Base-by-base conservation (phyloP, 2,797 vertebrate genomes). In the Hemitrygon akajei region DNA sequence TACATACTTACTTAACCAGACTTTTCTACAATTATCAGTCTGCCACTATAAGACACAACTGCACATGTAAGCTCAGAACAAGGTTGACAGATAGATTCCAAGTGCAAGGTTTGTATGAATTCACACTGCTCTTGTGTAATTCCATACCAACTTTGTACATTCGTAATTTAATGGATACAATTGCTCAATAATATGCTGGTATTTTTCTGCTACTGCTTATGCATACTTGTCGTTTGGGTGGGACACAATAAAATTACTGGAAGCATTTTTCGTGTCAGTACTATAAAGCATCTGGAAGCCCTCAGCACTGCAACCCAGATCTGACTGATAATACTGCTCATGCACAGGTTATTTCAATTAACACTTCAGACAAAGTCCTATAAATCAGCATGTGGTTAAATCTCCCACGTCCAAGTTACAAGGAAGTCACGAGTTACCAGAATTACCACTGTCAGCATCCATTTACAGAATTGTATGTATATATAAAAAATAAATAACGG, bases 241-340 rank as follows among this genome's bases (percentile, higher is more conserved):
- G 71, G 37, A 76, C 75, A 69, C 37, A 40, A 27, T 10, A 40
- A 22, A 47, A 22, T 92, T 14, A 22, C 47, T 76, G 71, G 91
- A 93, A 93, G 91, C 30, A 71, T 93, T 76, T 58, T 75, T 75
- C 69, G 71, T 76, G 25, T 56, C 40, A 75, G 37, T 93, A 93
- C n/a, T 75, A 56, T 47, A 76, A 93, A 93, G 91, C 91, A 76
- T 93, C 71, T 93, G 91, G 18, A 20, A 76, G 91, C 25, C 60
- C 86, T 66, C 86, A 89, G 60, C 60, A 66, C 40, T 75, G 37
- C 69, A 92, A 40, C 27, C 25, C 25, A 56, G 37, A 76, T 76
- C 91, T 76, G 22, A 56, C 76, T 93, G 91, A 93, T 76, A 93
- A 76, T n/a, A 56, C 18, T 30, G 2, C 71, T 93, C 71, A 93